Percentiles rank a stretch among this genome's conserved stretches.
These are phyloP conservation scores for Diachasma alloeum DNA, from an alignment of 1,140 invertebrate genomes.

Conservation along the genomic window DNA sequence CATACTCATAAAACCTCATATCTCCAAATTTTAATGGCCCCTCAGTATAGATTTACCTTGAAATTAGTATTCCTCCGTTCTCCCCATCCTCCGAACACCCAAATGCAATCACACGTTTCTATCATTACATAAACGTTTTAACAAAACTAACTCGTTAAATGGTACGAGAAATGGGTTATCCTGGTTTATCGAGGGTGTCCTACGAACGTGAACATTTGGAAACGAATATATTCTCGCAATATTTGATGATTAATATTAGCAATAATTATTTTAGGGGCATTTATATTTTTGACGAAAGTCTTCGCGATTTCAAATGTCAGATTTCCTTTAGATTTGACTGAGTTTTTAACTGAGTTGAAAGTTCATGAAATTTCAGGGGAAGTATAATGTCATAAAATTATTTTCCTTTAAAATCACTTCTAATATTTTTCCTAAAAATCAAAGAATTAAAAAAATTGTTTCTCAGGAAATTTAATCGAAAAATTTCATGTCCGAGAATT, in stretches of 20 bases:
- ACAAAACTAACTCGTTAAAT: slow-evolving; percentile 1
- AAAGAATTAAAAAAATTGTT: neutral
- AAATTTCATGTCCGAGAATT: neutral
- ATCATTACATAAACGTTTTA: slow-evolving; percentile 6
- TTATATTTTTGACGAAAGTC: too few relatives aligned
- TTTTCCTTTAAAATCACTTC: too few relatives aligned
- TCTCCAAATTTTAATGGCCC: neutral
- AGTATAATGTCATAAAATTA: too few relatives aligned
- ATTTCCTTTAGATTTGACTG: too few relatives aligned
- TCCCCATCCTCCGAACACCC: neutral
- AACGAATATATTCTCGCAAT: neutral
- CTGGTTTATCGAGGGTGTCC: neutral
- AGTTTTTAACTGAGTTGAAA: too few relatives aligned
- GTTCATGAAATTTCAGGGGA: too few relatives aligned
- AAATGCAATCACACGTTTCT: neutral
- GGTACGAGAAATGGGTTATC: neutral
- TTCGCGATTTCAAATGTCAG: too few relatives aligned
- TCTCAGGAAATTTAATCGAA: neutral
- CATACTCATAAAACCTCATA: neutral
- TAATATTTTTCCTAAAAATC: too few relatives aligned
- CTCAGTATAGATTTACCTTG: neutral
- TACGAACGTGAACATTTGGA: neutral
- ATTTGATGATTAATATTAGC: neutral
- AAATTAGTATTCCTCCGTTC: neutral
- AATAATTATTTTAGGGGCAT: too few relatives aligned